Evolutionary conservation across 2,113 vertebrate species (phyloP).

Genomic region (Pantherophis guttatus): DNA sequence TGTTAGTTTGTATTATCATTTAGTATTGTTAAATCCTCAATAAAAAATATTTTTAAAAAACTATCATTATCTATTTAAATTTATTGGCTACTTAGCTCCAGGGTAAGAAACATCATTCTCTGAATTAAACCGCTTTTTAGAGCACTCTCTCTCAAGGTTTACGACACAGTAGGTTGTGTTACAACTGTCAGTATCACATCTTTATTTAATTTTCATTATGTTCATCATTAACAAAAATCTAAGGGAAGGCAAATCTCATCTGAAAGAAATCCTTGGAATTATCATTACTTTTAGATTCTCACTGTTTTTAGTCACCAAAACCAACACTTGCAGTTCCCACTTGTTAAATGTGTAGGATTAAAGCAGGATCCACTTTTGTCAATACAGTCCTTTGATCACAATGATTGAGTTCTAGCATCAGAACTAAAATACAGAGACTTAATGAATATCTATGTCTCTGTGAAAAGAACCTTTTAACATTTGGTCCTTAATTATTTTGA

Average conservation of each 20-base stretch:
- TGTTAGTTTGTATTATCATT: background rate
- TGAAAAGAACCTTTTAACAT: conserved; percentile 61
- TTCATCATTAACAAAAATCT: conserved; percentile 52
- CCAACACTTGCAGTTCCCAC: conserved; percentile 28
- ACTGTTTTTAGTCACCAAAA: conserved; percentile 32
- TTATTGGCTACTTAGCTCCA: background rate
- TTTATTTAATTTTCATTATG: background rate
- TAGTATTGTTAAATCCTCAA: background rate
- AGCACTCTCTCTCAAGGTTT: background rate
- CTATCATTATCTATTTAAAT: background rate
- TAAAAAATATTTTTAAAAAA: background rate
- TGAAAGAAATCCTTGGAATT: background rate
- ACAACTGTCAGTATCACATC: conserved; percentile 8
- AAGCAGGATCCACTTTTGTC: conserved; percentile 52
- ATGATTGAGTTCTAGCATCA: conserved; percentile 53
- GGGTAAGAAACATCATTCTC: background rate
- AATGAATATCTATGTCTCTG: conserved; percentile 61
- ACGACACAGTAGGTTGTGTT: too few species aligned
- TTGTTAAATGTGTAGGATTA: conserved; percentile 43
- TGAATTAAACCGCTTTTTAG: background rate
- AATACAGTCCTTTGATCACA: conserved; percentile 54
- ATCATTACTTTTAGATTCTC: background rate
- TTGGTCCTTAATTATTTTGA: conserved; percentile 67
- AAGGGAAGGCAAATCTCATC: conserved; percentile 35
- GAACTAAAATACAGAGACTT: conserved; percentile 61